These are phyloP conservation scores for Dreissena rostriformis DNA, from an alignment of 1,140 invertebrate species.

Conservation along the genomic window DNA sequence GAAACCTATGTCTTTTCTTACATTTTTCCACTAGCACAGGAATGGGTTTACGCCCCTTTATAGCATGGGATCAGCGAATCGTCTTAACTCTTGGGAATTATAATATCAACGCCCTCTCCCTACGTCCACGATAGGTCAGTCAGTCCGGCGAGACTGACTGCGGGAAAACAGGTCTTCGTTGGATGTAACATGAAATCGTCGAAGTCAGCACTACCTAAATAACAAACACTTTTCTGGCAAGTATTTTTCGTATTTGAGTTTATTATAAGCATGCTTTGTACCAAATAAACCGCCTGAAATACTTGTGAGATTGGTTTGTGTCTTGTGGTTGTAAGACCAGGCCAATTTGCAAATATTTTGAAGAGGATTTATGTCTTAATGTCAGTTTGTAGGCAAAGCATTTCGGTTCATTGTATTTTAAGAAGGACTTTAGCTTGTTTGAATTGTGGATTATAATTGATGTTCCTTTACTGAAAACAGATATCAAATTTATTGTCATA, in stretches of 20 bases:
- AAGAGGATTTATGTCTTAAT: too few species aligned
- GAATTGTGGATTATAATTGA: too few species aligned
- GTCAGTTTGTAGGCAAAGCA: too few species aligned
- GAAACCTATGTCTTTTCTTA: conserved; percentile 58
- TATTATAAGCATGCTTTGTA: conserved; percentile 49
- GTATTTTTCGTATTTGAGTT: conserved; percentile 72
- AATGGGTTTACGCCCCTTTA: background rate
- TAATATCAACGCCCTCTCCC: background rate
- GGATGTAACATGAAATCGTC: background rate
- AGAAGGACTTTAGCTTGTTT: too few species aligned
- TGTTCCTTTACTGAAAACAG: too few species aligned
- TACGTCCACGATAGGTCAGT: conserved; percentile 42
- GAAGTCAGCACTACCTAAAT: background rate
- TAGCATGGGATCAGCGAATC: background rate
- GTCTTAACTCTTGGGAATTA: background rate
- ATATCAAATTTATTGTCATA: too few species aligned
- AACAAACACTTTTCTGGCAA: conserved; percentile 66
- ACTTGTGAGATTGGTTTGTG: conserved; percentile 5
- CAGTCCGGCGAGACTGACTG: conserved; percentile 42
- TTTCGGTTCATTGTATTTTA: too few species aligned
- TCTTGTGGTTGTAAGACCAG: background rate
- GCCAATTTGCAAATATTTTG: conserved; percentile 18
- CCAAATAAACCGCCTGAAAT: background rate
- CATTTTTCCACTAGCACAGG: conserved; percentile 57
- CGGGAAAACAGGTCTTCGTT: background rate